phyloP scores from a whole-genome alignment of 2,113 vertebrate species.

The Mormyrus iriodes region DNA sequence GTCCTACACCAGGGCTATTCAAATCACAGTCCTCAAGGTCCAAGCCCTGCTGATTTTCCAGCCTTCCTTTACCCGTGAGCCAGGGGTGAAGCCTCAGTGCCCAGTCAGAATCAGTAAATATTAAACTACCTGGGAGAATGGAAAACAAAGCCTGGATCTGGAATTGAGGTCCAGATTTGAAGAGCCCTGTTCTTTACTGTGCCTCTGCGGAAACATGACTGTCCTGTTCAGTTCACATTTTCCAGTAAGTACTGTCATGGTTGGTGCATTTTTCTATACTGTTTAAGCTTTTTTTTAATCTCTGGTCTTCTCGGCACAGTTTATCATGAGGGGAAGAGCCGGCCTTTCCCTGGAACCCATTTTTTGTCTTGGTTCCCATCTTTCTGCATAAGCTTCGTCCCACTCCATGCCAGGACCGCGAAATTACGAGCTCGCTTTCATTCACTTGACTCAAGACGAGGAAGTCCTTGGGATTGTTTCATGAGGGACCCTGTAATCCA shows the following conservation, averaged over 20 bases:
- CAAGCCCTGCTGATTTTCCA: background rate
- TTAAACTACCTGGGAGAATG: background rate
- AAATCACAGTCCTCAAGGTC: background rate
- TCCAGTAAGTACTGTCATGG: background rate
- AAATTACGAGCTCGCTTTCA: conserved; percentile 10
- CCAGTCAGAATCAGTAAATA: background rate
- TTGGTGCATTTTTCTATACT: background rate
- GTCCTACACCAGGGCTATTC: background rate
- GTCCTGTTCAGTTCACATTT: background rate
- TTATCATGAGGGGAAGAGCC: background rate
- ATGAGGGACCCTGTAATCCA: background rate
- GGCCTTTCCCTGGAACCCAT: background rate
- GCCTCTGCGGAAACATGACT: background rate
- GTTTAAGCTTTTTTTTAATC: background rate
- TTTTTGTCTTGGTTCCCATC: background rate
- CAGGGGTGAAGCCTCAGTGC: background rate
- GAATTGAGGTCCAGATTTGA: background rate
- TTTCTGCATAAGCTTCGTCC: background rate
- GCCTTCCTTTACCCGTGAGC: background rate
- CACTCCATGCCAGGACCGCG: background rate
- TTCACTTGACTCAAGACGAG: background rate
- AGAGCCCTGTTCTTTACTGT: background rate
- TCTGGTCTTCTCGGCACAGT: background rate
- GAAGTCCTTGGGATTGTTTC: conserved; percentile 9
- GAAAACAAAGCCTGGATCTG: background rate